Evolutionary conservation across 2,888 invertebrate genomes (phyloP).

Genomic region (Drosophila fungiperda): DNA sequence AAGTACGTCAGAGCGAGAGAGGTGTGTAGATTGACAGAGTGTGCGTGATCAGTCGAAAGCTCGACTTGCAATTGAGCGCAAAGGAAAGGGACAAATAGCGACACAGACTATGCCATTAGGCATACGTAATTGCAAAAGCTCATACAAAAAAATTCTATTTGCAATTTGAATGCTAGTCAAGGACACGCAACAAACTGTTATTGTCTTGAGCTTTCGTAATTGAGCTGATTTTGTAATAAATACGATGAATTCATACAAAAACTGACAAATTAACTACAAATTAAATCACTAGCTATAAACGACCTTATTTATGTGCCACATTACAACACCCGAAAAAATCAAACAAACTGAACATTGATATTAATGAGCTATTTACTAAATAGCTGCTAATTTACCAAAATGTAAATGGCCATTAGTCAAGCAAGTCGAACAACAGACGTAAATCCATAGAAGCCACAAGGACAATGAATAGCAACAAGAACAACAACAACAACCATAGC

Average conservation of each 20-base stretch:
- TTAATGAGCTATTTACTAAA: constrained; percentile 58
- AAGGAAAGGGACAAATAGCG: neutral
- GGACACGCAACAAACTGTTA: constrained; percentile 13
- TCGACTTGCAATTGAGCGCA: constrained; percentile 35
- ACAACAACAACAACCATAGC: constrained; percentile 23
- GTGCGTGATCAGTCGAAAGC: constrained; percentile 26
- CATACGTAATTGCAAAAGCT: constrained; percentile 13
- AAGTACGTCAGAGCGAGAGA: constrained; percentile 16
- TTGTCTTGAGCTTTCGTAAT: neutral
- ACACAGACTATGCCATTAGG: neutral
- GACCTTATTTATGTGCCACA: neutral
- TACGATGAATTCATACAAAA: neutral
- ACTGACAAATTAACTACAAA: too few species aligned
- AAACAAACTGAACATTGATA: constrained; percentile 17
- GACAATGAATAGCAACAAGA: constrained; percentile 33
- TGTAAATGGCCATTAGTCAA: constrained; percentile 75
- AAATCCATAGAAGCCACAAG: constrained; percentile 30
- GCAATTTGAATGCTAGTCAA: constrained; percentile 3
- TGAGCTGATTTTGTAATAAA: constrained; percentile 9
- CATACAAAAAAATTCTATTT: constrained; percentile 6
- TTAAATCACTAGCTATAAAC: neutral
- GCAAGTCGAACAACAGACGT: constrained; percentile 31
- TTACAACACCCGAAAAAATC: neutral
- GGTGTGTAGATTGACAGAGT: neutral
- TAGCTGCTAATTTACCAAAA: constrained; percentile 63